Evolutionary conservation across 2,113 vertebrate genomes (phyloP), one percentile per base, ranked within the genome.

Genomic region (Epinephelus fuscoguttatus): DNA sequence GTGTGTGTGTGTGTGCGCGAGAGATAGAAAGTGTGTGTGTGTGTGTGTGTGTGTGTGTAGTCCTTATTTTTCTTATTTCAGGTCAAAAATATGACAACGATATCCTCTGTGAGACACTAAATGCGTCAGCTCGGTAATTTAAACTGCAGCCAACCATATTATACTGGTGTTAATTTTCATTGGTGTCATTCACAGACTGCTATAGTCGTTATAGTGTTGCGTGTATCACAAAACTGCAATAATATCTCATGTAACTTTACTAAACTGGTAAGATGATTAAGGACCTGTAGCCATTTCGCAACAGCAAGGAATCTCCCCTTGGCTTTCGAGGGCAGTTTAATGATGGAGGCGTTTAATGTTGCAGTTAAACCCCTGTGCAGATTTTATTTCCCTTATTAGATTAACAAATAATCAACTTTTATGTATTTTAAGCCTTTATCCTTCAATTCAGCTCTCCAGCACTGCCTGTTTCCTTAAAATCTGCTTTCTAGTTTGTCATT

Each of bases 211-310:
- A 21, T 1, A 25, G 1, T 27, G 19, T 37, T 11, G n/a, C 15
- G 45, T 42, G 27, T 70, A 37, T 4, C 12, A 37, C 14, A 15
- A 57, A 72, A 62, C 13, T 30, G 52, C n/a, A 50, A 37, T 17
- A 33, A 3, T n/a, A 30, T 30, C 6, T 2, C 2, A 9, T 15
- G 21, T 19, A 37, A 73, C 53, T 71, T 23, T 0, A n/a, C 12
- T 4, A 45, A 57, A 45, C 4, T 4, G 15, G n/a, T 37, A 0
- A 17, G 21, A 40, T 50, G 25, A 45, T 52, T 37, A 30, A 2
- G 60, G 75, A 81, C 88, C 81, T 81, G 88, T 87, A 70, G 70
- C 71, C 75, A 33, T 84, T 75, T 59, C 69, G 73, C 59, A 74
- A 52, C 57, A 17, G 55, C 8, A 30, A 49, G 14, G 62, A 53